These are phyloP conservation scores for Metellina segmentata DNA, from an alignment of 2,888 invertebrate species.

Conservation along the genomic window DNA sequence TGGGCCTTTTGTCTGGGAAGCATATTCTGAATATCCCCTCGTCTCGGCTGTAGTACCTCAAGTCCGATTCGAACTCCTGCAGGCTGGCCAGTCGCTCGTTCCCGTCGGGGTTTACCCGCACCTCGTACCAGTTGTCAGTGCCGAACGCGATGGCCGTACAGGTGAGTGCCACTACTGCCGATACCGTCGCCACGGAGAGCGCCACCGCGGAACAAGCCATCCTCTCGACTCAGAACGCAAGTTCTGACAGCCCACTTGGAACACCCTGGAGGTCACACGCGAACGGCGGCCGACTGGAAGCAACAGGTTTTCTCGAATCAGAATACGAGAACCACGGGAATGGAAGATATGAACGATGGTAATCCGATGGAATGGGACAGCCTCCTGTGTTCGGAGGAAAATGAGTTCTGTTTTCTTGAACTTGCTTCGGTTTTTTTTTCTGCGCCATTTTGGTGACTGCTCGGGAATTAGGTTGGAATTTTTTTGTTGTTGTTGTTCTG, in stretches of 20 bases:
- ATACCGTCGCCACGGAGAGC: conserved; percentile 96
- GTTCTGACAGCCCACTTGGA: not conserved
- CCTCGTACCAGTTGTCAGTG: conserved; percentile 97
- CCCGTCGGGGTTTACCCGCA: conserved; percentile 87
- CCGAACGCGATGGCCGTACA: conserved; percentile 96
- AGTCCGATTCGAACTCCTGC: conserved; percentile 87
- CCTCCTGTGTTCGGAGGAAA: too few relatives aligned
- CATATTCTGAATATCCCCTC: conserved; percentile 96
- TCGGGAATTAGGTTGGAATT: too few relatives aligned
- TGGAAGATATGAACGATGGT: conserved; percentile 4
- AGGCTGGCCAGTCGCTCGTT: conserved; percentile 79
- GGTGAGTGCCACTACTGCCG: conserved; percentile 96
- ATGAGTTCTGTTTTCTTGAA: too few relatives aligned
- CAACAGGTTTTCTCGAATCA: conserved; percentile 38
- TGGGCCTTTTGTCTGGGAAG: conserved; percentile 93
- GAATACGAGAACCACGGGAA: not conserved
- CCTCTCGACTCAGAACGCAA: not conserved
- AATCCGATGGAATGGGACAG: not conserved
- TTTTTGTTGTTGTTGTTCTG: too few relatives aligned
- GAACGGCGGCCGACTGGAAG: conserved; percentile 6
- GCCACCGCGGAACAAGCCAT: conserved; percentile 87
- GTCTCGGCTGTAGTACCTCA: conserved; percentile 94
- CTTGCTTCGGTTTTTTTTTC: too few relatives aligned
- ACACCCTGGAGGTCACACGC: conserved; percentile 50
- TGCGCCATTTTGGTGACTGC: too few relatives aligned